A percentile compares a stretch with the other conserved stretches of the same genome.
These are phyloP conservation scores for Microplitis mediator DNA, from an alignment of 1,140 invertebrate genomes.

Conservation along the genomic window DNA sequence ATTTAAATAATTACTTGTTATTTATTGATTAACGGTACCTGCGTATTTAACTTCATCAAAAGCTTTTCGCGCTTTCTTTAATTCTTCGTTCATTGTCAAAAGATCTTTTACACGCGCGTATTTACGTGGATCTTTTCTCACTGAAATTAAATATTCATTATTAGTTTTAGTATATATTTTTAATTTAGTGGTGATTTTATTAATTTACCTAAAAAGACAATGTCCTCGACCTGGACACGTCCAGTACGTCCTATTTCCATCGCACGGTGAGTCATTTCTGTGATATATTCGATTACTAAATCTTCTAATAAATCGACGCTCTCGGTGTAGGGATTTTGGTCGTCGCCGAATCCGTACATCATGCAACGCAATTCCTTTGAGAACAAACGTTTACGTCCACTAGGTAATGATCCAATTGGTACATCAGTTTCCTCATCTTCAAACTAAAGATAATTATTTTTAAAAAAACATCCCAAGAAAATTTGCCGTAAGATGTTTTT, in stretches of 20 bases:
- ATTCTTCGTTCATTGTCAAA: slow-evolving; percentile 98
- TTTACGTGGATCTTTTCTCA: slow-evolving; percentile 95
- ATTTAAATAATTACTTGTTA: slow-evolving; percentile 5
- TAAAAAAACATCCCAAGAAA: no score
- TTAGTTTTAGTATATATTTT: background rate
- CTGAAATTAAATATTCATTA: slow-evolving; percentile 53
- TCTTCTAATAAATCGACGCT: slow-evolving; percentile 98
- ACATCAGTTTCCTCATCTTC: slow-evolving; percentile 73
- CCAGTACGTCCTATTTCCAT: slow-evolving; percentile 97
- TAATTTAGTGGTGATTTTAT: background rate
- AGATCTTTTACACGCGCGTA: slow-evolving; percentile 98
- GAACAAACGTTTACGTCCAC: slow-evolving; percentile 82
- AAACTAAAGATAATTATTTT: slow-evolving; percentile 50
- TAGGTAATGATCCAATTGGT: slow-evolving; percentile 67
- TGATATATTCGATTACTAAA: slow-evolving; percentile 97
- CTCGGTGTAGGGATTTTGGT: slow-evolving; percentile 98
- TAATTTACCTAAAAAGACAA: slow-evolving; percentile 80
- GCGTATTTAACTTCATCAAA: slow-evolving; percentile 99
- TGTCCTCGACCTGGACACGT: slow-evolving; percentile 96
- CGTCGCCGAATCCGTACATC: slow-evolving; percentile 99
- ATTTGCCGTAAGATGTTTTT: no score
- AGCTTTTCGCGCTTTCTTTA: slow-evolving; percentile 98
- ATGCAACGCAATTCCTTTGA: slow-evolving; percentile 94
- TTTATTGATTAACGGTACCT: slow-evolving; percentile 54
- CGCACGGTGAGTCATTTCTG: slow-evolving; percentile 89